Evolutionary conservation across 2,113 vertebrate genomes (phyloP).

Genomic region (Actenoides lindsayi): DNA sequence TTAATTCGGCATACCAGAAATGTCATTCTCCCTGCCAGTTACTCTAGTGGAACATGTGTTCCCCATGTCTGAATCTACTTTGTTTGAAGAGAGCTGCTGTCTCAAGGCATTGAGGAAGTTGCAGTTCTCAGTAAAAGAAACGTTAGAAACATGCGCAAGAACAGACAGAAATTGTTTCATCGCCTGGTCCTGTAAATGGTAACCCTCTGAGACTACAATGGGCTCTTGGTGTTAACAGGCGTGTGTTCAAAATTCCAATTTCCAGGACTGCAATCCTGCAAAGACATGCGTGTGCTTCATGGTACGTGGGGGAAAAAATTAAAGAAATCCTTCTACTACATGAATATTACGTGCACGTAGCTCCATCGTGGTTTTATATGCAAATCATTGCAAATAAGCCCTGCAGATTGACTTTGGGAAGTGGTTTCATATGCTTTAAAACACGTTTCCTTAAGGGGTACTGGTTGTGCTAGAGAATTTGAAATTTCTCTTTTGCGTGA

Average conservation of each 20-base stretch:
- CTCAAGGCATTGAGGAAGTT: background rate
- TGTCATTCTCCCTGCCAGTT: background rate
- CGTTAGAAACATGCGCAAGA: background rate
- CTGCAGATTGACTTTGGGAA: background rate
- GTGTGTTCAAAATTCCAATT: background rate
- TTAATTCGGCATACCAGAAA: background rate
- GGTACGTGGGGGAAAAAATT: background rate
- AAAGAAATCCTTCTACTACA: background rate
- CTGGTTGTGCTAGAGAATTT: background rate
- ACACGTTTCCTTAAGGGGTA: background rate
- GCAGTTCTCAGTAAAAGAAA: background rate
- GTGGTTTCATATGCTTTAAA: background rate
- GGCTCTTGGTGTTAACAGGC: background rate
- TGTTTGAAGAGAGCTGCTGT: conserved; percentile 27
- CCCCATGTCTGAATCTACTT: background rate
- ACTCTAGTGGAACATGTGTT: background rate
- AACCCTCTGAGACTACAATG: background rate
- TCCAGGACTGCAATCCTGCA: background rate
- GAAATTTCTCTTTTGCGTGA: background rate
- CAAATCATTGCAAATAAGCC: background rate
- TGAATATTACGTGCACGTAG: background rate
- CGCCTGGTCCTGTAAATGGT: background rate
- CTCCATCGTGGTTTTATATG: background rate
- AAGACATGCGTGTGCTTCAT: background rate
- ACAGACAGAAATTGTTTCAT: conserved; percentile 14